These are phyloP conservation scores for Proisotoma minuta DNA, from an alignment of 2,888 invertebrate genomes.

Conservation along the genomic window DNA sequence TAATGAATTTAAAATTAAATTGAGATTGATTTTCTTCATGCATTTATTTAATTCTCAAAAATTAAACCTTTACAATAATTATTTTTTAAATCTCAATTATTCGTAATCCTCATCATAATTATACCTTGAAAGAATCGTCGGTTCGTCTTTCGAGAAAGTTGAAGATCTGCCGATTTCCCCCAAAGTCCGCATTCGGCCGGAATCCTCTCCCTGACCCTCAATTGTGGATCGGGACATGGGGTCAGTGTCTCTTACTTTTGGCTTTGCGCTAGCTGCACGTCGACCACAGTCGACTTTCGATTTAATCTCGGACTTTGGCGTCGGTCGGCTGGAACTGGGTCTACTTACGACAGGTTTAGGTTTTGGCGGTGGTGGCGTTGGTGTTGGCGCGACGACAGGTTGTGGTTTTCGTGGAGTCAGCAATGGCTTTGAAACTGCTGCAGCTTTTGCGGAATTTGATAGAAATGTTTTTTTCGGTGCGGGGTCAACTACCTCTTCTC, in stretches of 20 bases:
- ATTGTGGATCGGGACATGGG: conserved; percentile 46
- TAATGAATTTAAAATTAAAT: no score
- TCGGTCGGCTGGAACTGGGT: conserved; percentile 15
- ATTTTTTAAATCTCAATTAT: not conserved
- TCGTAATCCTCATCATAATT: no score
- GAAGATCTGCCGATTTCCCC: conserved; percentile 61
- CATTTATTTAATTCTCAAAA: not conserved
- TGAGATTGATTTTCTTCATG: no score
- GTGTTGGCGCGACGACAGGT: not conserved
- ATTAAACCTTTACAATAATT: not conserved
- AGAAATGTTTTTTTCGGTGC: conserved; percentile 35
- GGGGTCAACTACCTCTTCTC: no score
- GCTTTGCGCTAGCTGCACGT: conserved; percentile 5
- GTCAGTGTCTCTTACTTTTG: conserved; percentile 21
- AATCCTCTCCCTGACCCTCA: conserved; percentile 48
- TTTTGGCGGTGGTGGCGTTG: not conserved
- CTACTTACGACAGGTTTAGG: not conserved
- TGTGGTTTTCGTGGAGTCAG: conserved; percentile 19
- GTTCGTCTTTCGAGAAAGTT: conserved; percentile 71
- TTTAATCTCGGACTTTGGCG: conserved; percentile 8
- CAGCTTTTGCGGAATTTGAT: conserved; percentile 45
- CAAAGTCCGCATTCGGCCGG: conserved; percentile 51
- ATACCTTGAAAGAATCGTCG: conserved; percentile 63
- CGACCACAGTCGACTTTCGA: conserved; percentile 13
- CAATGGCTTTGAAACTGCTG: conserved; percentile 44